Conservation (phyloP, 2,888 invertebrate genomes). For the Dexiosoma caninum region DNA sequence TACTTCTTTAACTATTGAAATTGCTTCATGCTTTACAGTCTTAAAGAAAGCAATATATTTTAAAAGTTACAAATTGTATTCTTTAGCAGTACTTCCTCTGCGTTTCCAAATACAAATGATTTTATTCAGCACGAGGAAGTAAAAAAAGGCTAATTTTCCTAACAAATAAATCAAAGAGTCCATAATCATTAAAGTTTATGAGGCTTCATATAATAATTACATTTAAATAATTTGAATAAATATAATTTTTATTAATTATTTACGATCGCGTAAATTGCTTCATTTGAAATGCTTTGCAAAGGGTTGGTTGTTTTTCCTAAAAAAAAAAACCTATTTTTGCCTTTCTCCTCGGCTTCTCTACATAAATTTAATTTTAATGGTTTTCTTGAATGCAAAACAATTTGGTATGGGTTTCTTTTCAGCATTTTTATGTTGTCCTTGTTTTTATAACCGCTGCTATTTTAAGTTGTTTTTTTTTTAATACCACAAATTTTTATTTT, state of each 20-base stretch:
- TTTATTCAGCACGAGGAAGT: too few species aligned
- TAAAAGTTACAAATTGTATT: too few species aligned
- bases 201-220: neutral
- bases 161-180: too few species aligned
- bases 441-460: neutral
- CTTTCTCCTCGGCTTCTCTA: neutral
- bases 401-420: slow-evolving; percentile 20
- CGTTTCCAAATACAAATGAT: too few species aligned
- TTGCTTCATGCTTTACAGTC: too few species aligned
- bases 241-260: neutral
- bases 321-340: neutral
- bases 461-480: slow-evolving; percentile 10
- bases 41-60: too few species aligned
- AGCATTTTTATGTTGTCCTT: neutral
- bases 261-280: neutral
- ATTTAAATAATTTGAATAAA: neutral
- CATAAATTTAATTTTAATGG: slow-evolving; percentile 17
- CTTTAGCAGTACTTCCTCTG: too few species aligned
- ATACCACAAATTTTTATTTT: slow-evolving; percentile 27
- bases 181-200: too few species aligned
- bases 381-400: slow-evolving; percentile 31
- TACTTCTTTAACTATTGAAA: too few species aligned
- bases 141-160: too few species aligned
- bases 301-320: too few species aligned
- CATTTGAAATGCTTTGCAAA: neutral